Evolutionary conservation across 2,797 vertebrate species (phyloP).

Genomic region (Syncerus caffer): DNA sequence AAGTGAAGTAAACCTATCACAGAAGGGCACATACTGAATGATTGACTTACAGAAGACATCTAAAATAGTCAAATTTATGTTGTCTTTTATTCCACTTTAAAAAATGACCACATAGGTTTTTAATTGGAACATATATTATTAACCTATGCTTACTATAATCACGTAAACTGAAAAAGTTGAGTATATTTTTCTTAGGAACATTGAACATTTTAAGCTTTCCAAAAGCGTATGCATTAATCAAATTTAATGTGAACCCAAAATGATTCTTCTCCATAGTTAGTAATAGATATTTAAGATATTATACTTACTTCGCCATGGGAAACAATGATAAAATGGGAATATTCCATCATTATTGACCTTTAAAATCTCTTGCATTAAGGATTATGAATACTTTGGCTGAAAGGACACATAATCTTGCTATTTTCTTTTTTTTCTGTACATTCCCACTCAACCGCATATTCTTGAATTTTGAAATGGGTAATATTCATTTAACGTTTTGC

Average conservation of each 20-base stretch:
- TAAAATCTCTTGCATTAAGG: slow-evolving; percentile 35
- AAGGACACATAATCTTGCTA: slow-evolving; percentile 37
- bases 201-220: not conserved
- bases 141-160: not conserved
- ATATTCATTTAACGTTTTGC: slow-evolving; percentile 63
- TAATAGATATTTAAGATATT: slow-evolving; percentile 19
- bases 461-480: slow-evolving; percentile 58
- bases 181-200: not conserved
- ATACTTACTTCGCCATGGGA: not conserved
- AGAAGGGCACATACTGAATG: not conserved
- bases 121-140: not conserved
- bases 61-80: not conserved
- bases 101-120: not conserved
- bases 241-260: not conserved
- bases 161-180: not conserved
- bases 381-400: slow-evolving; percentile 41
- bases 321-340: not conserved
- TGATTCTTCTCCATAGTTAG: not conserved
- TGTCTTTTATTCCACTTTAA: not conserved
- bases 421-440: slow-evolving; percentile 51
- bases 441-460: slow-evolving; percentile 21
- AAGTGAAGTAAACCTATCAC: not conserved
- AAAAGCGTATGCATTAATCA: not conserved
- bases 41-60: not conserved
- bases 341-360: slow-evolving; percentile 38